These are phyloP conservation scores for Archocentrus centrarchus DNA, from an alignment of 2,113 vertebrate species.

Conservation along the genomic window DNA sequence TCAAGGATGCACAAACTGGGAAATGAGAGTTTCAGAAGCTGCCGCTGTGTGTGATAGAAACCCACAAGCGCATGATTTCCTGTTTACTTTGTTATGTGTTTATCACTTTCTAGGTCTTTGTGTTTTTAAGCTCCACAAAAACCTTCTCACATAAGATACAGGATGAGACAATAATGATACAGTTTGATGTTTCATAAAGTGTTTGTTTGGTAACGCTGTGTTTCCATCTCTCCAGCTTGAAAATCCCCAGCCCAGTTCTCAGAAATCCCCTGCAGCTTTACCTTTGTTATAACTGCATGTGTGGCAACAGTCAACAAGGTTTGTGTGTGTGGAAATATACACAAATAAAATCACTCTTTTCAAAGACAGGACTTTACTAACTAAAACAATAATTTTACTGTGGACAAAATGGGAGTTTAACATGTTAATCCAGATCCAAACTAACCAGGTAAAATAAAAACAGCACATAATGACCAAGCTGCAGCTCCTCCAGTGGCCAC, in stretches of 20 bases:
- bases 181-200: not conserved
- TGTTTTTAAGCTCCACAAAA: no score
- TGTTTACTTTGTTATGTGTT: not conserved
- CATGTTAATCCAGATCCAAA: not conserved
- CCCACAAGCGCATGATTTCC: not conserved
- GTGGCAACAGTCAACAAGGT: not conserved
- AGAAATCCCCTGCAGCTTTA: conserved; percentile 1
- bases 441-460: not conserved
- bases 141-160: not conserved
- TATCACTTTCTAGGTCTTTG: not conserved
- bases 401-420: accelerated
- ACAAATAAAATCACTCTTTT: not conserved
- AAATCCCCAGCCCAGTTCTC: not conserved
- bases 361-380: not conserved
- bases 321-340: not conserved
- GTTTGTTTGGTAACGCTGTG: not conserved
- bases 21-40: conserved; percentile 8
- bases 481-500: not conserved
- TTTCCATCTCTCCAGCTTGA: not conserved
- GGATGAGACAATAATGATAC: not conserved
- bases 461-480: not conserved
- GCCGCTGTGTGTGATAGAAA: not conserved
- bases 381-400: not conserved
- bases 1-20: not conserved
- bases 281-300: not conserved